Percentiles rank a stretch among this genome's conserved stretches.
phyloP scores from a whole-genome alignment of 2,113 vertebrate species.

The Fukomys damarensis region DNA sequence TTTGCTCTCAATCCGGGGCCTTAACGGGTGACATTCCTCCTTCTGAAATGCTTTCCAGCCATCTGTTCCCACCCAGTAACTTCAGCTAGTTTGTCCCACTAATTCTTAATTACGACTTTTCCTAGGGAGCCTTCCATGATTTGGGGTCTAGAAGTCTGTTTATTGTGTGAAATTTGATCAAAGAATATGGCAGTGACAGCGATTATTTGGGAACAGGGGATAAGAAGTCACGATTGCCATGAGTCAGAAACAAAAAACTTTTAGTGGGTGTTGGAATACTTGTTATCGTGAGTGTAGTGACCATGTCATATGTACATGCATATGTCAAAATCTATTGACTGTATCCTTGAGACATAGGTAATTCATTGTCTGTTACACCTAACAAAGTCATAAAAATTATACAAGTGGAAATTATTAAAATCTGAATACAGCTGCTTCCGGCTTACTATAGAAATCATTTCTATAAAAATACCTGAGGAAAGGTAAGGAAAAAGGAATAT shows the following conservation, averaged over 20 bases:
- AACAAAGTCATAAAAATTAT: not conserved
- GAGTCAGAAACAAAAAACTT: not conserved
- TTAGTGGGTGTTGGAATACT: not conserved
- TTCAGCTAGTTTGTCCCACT: not conserved
- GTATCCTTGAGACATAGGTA: not conserved
- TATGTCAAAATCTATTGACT: not conserved
- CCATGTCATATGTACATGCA: not conserved
- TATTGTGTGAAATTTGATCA: not conserved
- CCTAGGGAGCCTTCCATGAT: not conserved
- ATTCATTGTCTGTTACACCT: not conserved
- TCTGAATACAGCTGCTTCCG: not conserved
- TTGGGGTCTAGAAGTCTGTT: not conserved
- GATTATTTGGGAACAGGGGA: not conserved
- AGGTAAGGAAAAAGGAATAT: not conserved
- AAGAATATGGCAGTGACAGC: not conserved
- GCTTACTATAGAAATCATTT: not conserved
- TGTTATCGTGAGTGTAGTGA: not conserved
- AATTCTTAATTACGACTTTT: not conserved
- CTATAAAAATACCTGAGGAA: not conserved
- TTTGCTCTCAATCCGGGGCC: not conserved
- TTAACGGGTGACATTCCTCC: not conserved
- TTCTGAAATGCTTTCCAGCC: not conserved
- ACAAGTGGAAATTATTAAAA: constrained; percentile 32
- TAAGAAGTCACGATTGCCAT: not conserved
- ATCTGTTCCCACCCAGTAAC: not conserved